Conservation (phyloP, 2,888 invertebrate genomes). For the Xestia ashworthii region DNA sequence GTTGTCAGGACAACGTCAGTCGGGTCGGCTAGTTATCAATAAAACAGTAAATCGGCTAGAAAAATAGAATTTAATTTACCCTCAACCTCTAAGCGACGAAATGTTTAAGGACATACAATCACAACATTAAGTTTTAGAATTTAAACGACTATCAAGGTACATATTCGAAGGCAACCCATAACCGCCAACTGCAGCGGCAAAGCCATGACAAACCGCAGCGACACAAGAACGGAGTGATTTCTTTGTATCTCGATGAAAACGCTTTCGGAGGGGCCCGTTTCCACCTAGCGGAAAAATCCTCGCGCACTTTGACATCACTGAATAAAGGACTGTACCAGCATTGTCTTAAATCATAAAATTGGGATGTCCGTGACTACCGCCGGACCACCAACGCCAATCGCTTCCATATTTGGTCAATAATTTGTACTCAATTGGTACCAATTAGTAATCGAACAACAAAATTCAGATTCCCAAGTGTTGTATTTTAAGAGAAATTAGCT, state of each 20-base stretch:
- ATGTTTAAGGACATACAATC: slow-evolving; percentile 78
- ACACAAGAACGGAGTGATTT: neutral
- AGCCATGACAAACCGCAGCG: neutral
- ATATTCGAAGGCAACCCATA: neutral
- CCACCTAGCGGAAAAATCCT: neutral
- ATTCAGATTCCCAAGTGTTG: no score
- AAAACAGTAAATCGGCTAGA: slow-evolving; percentile 77
- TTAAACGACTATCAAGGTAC: slow-evolving; percentile 43
- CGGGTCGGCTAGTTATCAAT: slow-evolving; percentile 19
- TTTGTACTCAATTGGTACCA: no score
- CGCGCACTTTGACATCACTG: neutral
- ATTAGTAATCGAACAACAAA: no score
- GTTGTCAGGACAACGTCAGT: no score
- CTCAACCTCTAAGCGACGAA: slow-evolving; percentile 79
- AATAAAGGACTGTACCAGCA: no score
- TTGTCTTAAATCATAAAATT: no score
- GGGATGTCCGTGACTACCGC: no score
- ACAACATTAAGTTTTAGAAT: slow-evolving; percentile 81
- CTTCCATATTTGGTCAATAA: no score
- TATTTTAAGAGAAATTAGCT: no score
- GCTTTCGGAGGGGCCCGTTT: neutral
- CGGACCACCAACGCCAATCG: no score
- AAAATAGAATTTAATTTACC: slow-evolving; percentile 88
- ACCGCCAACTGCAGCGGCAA: neutral
- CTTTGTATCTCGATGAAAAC: neutral